Evolutionary conservation across 1,140 invertebrate genomes (phyloP).

Genomic region (Caenorhabditis elegans): WBcel235 BX284604.4:10371001-10371500

Average conservation of each 20-base stretch:
- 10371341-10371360: conserved; percentile 89
- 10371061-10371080: conserved; percentile 95
- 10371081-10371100: conserved; percentile 96
- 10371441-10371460: conserved; percentile 77
- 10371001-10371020: conserved; percentile 84
- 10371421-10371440: conserved; percentile 90
- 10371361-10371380: conserved; percentile 87
- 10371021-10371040: conserved; percentile 86
- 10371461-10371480: conserved; percentile 80
- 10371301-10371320: conserved; percentile 76
- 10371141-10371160: conserved; percentile 81
- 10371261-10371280: conserved; percentile 56
- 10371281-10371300: conserved; percentile 52
- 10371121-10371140: conserved; percentile 71
- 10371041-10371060: conserved; percentile 88
- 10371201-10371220: conserved; percentile 94
- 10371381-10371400: conserved; percentile 87
- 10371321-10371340: conserved; percentile 84
- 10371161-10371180: conserved; percentile 83
- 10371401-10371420: conserved; percentile 95
- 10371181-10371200: conserved; percentile 84
- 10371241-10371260: conserved; percentile 70
- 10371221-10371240: conserved; percentile 92
- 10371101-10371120: conserved; percentile 88
- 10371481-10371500: conserved; percentile 87